Percentiles rank a stretch among this genome's conserved stretches.
phyloP scores from a whole-genome alignment of 2,888 invertebrate genomes.

The Pecten maximus region DNA sequence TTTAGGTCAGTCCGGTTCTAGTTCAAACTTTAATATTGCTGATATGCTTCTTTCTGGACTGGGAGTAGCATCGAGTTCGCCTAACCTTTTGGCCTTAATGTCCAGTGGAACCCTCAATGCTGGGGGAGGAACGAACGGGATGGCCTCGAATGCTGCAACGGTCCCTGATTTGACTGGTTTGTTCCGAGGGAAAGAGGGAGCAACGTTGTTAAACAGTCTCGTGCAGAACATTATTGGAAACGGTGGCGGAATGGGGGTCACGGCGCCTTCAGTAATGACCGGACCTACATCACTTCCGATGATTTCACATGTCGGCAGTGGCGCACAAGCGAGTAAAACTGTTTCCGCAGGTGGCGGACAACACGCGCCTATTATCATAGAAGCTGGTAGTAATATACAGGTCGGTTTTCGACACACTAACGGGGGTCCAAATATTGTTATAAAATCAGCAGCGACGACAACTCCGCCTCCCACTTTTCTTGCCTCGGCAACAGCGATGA shows the following conservation, averaged over 20 bases:
- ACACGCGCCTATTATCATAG: neutral
- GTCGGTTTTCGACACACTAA: neutral
- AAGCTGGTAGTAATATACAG: neutral
- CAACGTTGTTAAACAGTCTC: neutral
- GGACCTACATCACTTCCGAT: neutral
- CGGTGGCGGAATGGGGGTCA: constrained; percentile 4
- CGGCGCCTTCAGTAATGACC: neutral
- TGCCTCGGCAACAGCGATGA: neutral
- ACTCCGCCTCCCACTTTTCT: neutral
- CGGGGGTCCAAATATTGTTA: neutral
- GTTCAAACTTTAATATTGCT: constrained; percentile 10
- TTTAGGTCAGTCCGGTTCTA: neutral
- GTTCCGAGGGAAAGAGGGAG: neutral
- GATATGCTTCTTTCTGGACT: neutral
- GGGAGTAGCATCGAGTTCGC: neutral
- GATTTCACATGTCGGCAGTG: neutral
- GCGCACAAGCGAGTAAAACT: neutral
- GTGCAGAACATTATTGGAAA: neutral
- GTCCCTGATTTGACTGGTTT: neutral
- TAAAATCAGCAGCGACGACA: neutral
- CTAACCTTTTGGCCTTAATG: neutral
- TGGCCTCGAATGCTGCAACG: neutral
- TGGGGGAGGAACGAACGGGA: neutral
- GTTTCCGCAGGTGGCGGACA: neutral
- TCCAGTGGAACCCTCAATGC: neutral